Percentiles rank a stretch among this genome's conserved stretches.
These are phyloP conservation scores for Lutjanus argentimaculatus DNA, from an alignment of 2,797 vertebrate genomes.

Conservation along the genomic window DNA sequence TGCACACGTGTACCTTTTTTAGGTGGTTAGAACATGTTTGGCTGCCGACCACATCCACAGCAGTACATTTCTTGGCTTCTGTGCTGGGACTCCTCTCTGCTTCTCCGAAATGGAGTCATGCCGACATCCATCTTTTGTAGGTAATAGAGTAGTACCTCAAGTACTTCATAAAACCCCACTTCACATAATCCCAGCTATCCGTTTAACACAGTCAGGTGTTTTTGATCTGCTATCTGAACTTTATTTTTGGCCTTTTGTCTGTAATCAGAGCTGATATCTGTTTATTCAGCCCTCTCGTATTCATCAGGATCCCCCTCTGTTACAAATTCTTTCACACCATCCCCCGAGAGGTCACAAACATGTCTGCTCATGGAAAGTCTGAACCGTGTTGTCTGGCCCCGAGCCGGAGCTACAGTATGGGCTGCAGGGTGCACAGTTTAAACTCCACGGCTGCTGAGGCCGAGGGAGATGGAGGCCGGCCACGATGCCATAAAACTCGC, in stretches of 20 bases:
- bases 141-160: too few relatives aligned
- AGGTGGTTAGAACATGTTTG: too few relatives aligned
- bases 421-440: slow-evolving; percentile 44
- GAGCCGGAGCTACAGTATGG: slow-evolving; percentile 69
- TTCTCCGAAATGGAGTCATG: too few relatives aligned
- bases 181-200: too few relatives aligned
- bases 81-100: too few relatives aligned
- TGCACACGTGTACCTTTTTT: too few relatives aligned
- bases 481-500: slow-evolving; percentile 63
- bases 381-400: slow-evolving; percentile 82
- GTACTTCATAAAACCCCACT: too few relatives aligned
- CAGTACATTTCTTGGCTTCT: too few relatives aligned
- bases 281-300: slow-evolving; percentile 52
- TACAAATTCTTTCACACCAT: slow-evolving; percentile 43
- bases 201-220: slow-evolving; percentile 14
- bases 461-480: slow-evolving; percentile 58
- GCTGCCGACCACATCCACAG: too few relatives aligned
- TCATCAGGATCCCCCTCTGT: slow-evolving; percentile 25
- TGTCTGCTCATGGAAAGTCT: slow-evolving; percentile 92
- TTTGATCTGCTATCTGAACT: not conserved
- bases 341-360: slow-evolving; percentile 82
- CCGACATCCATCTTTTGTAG: too few relatives aligned
- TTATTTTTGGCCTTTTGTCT: not conserved
- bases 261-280: slow-evolving; percentile 23
- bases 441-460: slow-evolving; percentile 76